A percentile compares a stretch with the other conserved stretches of the same genome.
These are phyloP conservation scores for Lepus timidus DNA, from an alignment of 2,113 vertebrate genomes.

Conservation along the genomic window DNA sequence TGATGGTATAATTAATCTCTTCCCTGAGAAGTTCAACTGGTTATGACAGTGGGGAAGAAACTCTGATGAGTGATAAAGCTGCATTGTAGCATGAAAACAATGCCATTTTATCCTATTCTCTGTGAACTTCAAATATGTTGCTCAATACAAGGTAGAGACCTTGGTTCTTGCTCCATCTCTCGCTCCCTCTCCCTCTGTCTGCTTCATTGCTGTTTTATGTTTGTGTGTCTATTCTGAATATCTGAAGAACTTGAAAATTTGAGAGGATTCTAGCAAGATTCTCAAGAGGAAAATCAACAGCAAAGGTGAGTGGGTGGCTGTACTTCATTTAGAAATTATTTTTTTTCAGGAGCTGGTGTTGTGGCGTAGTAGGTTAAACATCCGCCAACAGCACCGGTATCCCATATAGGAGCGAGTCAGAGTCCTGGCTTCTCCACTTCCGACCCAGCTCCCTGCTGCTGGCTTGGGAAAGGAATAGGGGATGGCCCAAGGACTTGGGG, in stretches of 20 bases:
- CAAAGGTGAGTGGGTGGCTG: neutral
- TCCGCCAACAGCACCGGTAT: too few species aligned
- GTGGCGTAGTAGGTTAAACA: too few species aligned
- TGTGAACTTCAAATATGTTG: neutral
- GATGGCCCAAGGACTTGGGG: too few species aligned
- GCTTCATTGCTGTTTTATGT: neutral
- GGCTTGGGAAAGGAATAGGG: too few species aligned
- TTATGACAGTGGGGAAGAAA: neutral
- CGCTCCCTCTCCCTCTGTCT: neutral
- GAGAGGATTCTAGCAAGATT: neutral
- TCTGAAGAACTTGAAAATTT: neutral
- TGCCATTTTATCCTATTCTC: neutral
- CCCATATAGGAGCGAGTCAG: too few species aligned
- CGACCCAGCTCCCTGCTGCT: too few species aligned
- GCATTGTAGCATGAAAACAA: neutral
- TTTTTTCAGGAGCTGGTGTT: too few species aligned
- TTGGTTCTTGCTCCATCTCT: neutral
- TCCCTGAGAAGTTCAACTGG: neutral
- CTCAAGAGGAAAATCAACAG: neutral
- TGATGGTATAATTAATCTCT: constrained; percentile 13
- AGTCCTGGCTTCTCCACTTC: too few species aligned
- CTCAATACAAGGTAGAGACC: neutral
- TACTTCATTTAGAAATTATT: neutral
- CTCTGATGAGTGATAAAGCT: neutral
- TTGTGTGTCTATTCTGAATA: neutral